Evolutionary conservation across 2,797 vertebrate genomes (phyloP), one percentile per base, ranked within the genome.

Genomic region (Falco rusticolus): DNA sequence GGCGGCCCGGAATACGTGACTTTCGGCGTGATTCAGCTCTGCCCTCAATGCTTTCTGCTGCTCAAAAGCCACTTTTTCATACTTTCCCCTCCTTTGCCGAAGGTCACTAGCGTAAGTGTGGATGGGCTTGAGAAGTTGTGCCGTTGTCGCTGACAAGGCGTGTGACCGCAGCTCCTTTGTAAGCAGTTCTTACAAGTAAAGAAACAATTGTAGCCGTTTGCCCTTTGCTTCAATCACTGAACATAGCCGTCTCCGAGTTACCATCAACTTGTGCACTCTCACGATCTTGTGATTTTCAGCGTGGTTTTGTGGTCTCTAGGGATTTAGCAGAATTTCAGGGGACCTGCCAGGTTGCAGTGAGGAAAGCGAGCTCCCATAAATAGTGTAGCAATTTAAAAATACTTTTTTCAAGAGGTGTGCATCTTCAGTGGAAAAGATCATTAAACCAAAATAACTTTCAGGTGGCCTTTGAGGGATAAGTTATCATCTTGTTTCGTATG

Each of bases 11-110:
- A 8, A 2, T 37, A 2, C 1, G 15, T 15, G 50, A 1, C 14
- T 25, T 47, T 0, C 13, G 51, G 13, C 18, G 18, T 17, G 33
- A 25, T 13, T 18, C 37, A 4, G 5, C 21, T 31, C 11, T 7
- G 5, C 7, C 33, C 2, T 9, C 20, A 3, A 1, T 15, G n/a
- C 10, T 9, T 24, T 25, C 39, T 18, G 13, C 12, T 20, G 20
- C 13, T 34, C 17, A 4, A 5, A 5, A 0, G 5, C 4, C 11
- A 0, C 15, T 13, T 70, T 37, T 39, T 5, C 15, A 20, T 61
- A 13, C 3, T 43, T 31, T 12, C 20, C 21, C 6, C 6, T 48
- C 37, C 24, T 61, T 65, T 21, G n/a, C 33, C 17, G 5, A 20
- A 31, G 20, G 28, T 31, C 3, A 1, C 8, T 79, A n/a, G 39